These are phyloP conservation scores for Clarias fuscus DNA, from an alignment of 2,797 vertebrate genomes.

Conservation along the genomic window DNA sequence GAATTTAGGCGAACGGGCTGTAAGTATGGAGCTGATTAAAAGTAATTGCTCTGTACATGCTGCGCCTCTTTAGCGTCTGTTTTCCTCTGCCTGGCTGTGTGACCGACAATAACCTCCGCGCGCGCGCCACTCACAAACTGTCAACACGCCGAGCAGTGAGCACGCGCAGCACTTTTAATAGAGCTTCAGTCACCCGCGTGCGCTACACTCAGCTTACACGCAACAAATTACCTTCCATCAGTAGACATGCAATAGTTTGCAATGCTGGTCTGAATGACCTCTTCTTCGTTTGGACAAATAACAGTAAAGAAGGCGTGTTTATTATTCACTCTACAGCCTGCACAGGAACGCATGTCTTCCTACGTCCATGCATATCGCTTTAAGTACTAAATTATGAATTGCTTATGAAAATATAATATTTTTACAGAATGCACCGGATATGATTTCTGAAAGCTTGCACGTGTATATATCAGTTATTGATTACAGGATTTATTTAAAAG, in stretches of 20 bases:
- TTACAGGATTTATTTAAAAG: background rate
- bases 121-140: constrained; percentile 53
- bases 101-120: constrained; percentile 77
- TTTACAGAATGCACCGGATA: background rate
- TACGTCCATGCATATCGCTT: background rate
- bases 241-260: no score
- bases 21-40: background rate
- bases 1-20: background rate
- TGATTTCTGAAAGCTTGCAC: background rate
- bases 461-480: background rate
- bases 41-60: background rate
- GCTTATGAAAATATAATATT: background rate
- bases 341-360: background rate
- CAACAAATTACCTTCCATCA: constrained; percentile 36
- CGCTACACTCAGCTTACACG: constrained; percentile 47
- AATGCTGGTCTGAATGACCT: no score
- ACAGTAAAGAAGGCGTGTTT: background rate
- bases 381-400: background rate
- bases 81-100: constrained; percentile 63
- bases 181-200: constrained; percentile 57
- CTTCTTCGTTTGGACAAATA: background rate
- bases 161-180: constrained; percentile 51
- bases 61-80: constrained; percentile 46
- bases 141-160: constrained; percentile 70
- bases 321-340: background rate